Base-by-base conservation (phyloP, 2,797 vertebrate species). In the Rhabdophis nuchalis region DNA sequence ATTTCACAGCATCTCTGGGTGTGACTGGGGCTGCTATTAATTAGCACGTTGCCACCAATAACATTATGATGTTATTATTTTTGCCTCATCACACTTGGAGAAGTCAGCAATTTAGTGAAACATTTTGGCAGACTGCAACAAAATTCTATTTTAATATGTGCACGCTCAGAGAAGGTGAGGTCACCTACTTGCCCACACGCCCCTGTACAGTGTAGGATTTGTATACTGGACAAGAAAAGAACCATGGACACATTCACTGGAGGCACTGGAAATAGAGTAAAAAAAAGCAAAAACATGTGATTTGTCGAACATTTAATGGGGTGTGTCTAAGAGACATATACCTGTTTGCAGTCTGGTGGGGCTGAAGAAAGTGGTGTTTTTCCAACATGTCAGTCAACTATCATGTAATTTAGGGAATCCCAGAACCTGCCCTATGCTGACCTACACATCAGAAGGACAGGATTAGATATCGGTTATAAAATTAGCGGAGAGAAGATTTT, bases 11-110 rank as follows among this genome's bases (percentile, higher is more conserved):
- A 91, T 41, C 86, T 94, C 91, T 92, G 93, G 94, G 94, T 92
- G 85, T 92, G 95, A 94, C 25, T 90, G 64, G 72, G 94, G 88
- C 92, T 94, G 94, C 58, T 95, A 96, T 94, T 95, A 96, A 96
- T 97, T 91, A 96, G 91, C 91, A 96, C 60, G 91, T 95, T 95
- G 91, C 85, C 94, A 88, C 60, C 72, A 89, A 92, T 93, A 29
- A 91, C 93, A 96, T 95, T 92, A 92, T 89, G 5, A 61, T 85
- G n/a, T 16, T 95, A 77, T 96, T 95, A 93, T 94, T 97, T 93
- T 90, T 95, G 90, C 1, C 91, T 95, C 93, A 92, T 86, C 91
- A 53, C 7, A 4, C 91, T 93, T 93, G 89, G 25, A 68, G 90
- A 96, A 96, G 87, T 94, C 32, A 94, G 90, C 95, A 86, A 20